Conservation (phyloP, 1,140 invertebrate genomes). For the Drosophila dunni region DNA sequence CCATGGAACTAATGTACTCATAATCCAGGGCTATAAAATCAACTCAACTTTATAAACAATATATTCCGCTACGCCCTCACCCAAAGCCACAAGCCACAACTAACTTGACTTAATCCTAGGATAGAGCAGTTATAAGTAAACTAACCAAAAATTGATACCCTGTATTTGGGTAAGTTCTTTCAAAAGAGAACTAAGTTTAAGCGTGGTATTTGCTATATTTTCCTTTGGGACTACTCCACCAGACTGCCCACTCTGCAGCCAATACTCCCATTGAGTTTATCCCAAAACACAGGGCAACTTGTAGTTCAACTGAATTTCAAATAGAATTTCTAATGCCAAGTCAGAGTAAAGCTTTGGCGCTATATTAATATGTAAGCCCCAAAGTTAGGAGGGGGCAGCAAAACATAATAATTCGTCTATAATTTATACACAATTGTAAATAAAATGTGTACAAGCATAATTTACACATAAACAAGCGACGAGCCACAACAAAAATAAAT, state of each 20-base stretch:
- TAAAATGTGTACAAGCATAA: slow-evolving; percentile 83
- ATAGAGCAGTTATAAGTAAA: background rate
- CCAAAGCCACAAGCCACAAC: slow-evolving; percentile 44
- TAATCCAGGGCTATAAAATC: slow-evolving; percentile 43
- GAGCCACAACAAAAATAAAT: slow-evolving; percentile 28
- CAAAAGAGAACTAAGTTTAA: no score
- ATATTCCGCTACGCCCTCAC: slow-evolving; percentile 69
- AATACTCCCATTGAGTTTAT: background rate
- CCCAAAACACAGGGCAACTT: background rate
- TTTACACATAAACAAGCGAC: slow-evolving; percentile 81
- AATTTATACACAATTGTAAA: slow-evolving; percentile 82
- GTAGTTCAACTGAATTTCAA: slow-evolving; percentile 52
- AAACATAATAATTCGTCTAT: slow-evolving; percentile 80
- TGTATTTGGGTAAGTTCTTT: background rate
- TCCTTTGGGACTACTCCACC: no score
- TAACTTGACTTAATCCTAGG: slow-evolving; percentile 24
- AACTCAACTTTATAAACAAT: slow-evolving; percentile 45
- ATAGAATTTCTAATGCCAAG: slow-evolving; percentile 25
- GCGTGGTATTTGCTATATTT: no score
- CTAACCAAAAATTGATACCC: slow-evolving; percentile 16
- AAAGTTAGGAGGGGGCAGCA: slow-evolving; percentile 12
- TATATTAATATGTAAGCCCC: slow-evolving; percentile 75
- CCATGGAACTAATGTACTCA: slow-evolving; percentile 66
- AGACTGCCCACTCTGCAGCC: background rate
- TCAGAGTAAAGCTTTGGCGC: slow-evolving; percentile 44